phyloP scores from a whole-genome alignment of 2,797 vertebrate genomes.

The Microtus obscurus region DNA sequence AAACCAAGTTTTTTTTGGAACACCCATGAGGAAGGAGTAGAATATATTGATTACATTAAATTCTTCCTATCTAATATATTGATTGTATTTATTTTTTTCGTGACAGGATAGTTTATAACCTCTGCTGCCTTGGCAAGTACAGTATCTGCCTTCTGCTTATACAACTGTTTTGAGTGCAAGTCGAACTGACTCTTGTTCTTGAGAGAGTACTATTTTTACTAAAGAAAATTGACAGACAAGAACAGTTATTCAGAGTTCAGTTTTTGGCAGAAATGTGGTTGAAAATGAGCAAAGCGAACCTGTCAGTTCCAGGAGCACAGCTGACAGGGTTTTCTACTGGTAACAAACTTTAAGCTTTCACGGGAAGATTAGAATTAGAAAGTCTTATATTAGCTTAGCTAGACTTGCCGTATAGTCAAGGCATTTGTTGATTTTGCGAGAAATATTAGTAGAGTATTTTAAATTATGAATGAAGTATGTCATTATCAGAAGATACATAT shows the following conservation, averaged over 20 bases:
- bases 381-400: neutral
- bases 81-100: neutral
- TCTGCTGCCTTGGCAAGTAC: neutral
- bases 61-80: neutral
- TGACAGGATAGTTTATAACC: neutral
- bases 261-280: constrained; percentile 51
- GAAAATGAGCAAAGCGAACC: constrained; percentile 55
- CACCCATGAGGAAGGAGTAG: neutral
- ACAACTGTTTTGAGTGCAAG: neutral
- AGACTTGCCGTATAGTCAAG: neutral
- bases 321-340: constrained; percentile 15
- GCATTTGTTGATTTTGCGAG: neutral
- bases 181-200: neutral
- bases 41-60: neutral
- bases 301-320: constrained; percentile 47
- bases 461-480: neutral
- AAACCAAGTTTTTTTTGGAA: neutral
- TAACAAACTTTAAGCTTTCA: constrained; percentile 20
- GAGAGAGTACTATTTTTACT: constrained; percentile 56
- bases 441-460: neutral
- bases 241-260: constrained; percentile 25
- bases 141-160: neutral
- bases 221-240: constrained; percentile 65
- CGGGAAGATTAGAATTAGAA: constrained; percentile 34
- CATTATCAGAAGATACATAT: neutral